Base-by-base conservation (phyloP, 2,888 invertebrate species). In the Furcula furcula region DNA sequence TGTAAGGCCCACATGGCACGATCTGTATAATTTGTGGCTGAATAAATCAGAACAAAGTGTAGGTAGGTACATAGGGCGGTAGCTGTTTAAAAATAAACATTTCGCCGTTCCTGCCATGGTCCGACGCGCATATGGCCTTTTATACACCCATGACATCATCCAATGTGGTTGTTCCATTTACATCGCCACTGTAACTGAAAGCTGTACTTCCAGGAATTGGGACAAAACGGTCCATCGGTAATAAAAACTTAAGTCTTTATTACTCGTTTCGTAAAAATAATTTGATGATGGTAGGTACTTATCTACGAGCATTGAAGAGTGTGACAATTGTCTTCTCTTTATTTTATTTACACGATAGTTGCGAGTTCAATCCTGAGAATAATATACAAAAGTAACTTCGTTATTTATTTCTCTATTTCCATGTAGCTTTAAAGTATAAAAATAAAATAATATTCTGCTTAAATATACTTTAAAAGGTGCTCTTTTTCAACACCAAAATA, bases 131-230 rank as follows among this genome's bases (percentile, higher is more conserved):
- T 63, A 66, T 72, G 76, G 73, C 62, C 55, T 63, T 53, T 58
- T 43, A 34, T 31, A 45, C 50, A 44, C 50, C 61, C 68, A 65
- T 79, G 76, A 77, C 68, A 72, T 73, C 76, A 74, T 55, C 60
- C 50, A 57, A 58, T 61, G 56, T 60, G 67, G 46, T n/a, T n/a
- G n/a, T 53, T 46, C 44, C 55, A 66, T 72, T 69, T 65, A 63
- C 55, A 56, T 46, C 46, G 41, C 42, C 52, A 55, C 54, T 40
- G 40, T 46, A 51, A 52, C 37, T 35, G 38, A 45, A 49, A 44
- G 27, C 28, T 29, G 32, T 46, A 45, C 21, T 66, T 63, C 63
- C 56, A 48, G 61, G 67, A 65, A 73, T 27, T 37, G 43, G 46
- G 47, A 57, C 59, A 57, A 58, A 58, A 50, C 38, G 31, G 35